Base-by-base conservation (phyloP, 2,888 invertebrate species). In the Drosophila nigritarsus region DNA sequence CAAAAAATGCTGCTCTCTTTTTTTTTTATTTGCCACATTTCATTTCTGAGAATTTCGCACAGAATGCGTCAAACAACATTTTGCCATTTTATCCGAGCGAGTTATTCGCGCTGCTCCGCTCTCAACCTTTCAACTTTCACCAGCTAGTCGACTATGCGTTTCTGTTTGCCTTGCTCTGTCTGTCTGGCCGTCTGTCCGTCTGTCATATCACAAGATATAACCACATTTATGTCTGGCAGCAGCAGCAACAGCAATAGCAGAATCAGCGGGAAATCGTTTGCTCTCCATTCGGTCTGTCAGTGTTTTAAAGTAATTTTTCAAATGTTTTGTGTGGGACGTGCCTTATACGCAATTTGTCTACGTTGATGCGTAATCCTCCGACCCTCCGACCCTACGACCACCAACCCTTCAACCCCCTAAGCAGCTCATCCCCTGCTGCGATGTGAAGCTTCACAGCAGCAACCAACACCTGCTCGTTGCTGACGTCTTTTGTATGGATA, bases 271-370 rank as follows among this genome's bases (percentile, higher is more conserved):
- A 74, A 60, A 75, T 75, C 63, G 70, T 62, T 13, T 62, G 71
- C 54, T 42, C 53, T 30, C 15, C 32, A 27, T 38, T 29, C 29
- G 38, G 54, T 56, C 40, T 51, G 49, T 53, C 34, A 38, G 49
- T 62, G 49, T 77, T 79, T 80, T 72, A 66, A 81, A 83, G 72
- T 74, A 73, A 81, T 83, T 83, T 76, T 67, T 74, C 66, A 80
- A 73, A 69, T 80, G 70, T 68, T 73, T 71, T 83, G 64, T 65
- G 73, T 72, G 65, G 68, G 63, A 83, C 83, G 81, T 81, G 80
- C 65, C 79, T 65, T 76, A 83, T 72, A 65, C 81, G 77, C 83
- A 81, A 81, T 81, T 81, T 81, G 83, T 81, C 83, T 76, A 73
- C 76, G 80, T 72, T 83, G 73, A 69, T 66, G 58, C 24, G 45